Evolutionary conservation across 2,797 vertebrate genomes (phyloP), one percentile per base, ranked within the genome.

Genomic region (Acanthis flammea): DNA sequence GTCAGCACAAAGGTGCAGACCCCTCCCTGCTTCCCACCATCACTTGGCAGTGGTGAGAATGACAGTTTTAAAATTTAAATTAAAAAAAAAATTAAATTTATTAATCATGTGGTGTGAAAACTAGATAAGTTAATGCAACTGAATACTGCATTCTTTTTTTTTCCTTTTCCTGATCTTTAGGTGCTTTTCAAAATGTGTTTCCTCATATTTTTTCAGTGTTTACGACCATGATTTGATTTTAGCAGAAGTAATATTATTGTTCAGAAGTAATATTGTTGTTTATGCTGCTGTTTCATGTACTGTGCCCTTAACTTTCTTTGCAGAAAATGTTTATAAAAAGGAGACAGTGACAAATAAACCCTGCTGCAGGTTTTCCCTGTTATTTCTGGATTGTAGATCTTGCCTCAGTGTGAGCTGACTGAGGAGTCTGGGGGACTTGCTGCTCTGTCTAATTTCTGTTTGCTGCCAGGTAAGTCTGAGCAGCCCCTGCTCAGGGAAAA

Each of bases 401-500:
- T 54, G 62, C 83, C 60, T 78, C 28, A 6, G 24, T 63, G 80
- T 44, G 62, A 41, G 31, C 75, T 81, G 94, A 66, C 82, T 39
- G 82, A 87, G 92, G 76, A 93, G 72, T 89, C 89, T 22, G 8
- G 31, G 8, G 87, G 54, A 86, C 58, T 37, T 12, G 85, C 90
- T 93, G 80, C 82, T 70, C 48, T 6, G 1, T 63, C 77, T 70
- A 31, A 92, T 92, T 95, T 92, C 91, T 95, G 78, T 75, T 89
- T 95, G 85, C 90, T 91, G 89, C 77, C 1, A 10, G 92, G 19
- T 79, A 79, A 95, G 77, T 45, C 79, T 70, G 87, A 93, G 88
- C 88, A 81, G 92, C 44, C 41, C 75, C 23, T 86, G 66, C 18
- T 78, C 78, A 79, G 92, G 85, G 85, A 89, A 77, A 92, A 94